phyloP scores from a whole-genome alignment of 2,888 invertebrate genomes.

The Rhamnusium bicolor region DNA sequence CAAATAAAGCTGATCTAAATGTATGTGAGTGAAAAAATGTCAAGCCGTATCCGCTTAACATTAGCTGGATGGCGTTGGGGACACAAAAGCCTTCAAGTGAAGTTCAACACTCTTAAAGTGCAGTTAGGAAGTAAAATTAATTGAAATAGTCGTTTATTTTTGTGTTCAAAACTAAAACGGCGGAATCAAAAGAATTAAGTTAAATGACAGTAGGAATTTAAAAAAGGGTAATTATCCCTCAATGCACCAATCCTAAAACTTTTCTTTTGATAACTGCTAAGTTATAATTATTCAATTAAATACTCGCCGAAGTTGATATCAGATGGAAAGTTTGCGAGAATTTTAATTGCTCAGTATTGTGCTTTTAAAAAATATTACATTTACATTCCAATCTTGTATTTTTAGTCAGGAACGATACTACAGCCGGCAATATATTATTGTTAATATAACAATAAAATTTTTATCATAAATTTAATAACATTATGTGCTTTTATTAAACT shows the following conservation, averaged over 20 bases:
- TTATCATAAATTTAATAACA: too few species aligned
- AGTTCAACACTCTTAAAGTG: slow-evolving; percentile 41
- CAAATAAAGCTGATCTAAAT: too few species aligned
- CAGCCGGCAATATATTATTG: too few species aligned
- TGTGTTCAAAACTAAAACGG: slow-evolving; percentile 51
- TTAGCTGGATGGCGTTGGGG: not conserved
- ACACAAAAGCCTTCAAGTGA: slow-evolving; percentile 46
- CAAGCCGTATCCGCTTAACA: not conserved
- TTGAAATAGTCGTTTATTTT: slow-evolving; percentile 51
- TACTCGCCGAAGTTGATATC: slow-evolving; percentile 53
- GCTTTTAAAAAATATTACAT: not conserved
- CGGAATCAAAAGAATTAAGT: slow-evolving; percentile 54
- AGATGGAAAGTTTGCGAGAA: slow-evolving; percentile 54
- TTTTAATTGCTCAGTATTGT: slow-evolving; percentile 34
- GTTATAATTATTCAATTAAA: slow-evolving; percentile 61
- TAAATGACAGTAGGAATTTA: slow-evolving; percentile 50
- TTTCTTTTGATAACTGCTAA: slow-evolving; percentile 52
- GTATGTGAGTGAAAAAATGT: not conserved
- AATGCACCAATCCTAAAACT: slow-evolving; percentile 46
- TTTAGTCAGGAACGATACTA: not conserved
- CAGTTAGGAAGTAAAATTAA: slow-evolving; percentile 47
- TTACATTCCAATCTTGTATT: not conserved
- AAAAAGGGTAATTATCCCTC: slow-evolving; percentile 54
- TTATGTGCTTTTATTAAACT: too few species aligned
- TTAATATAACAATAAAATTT: too few species aligned